Evolutionary conservation across 23 tunicate species (phyloP).

Genomic region (Ascidia mentula): DNA sequence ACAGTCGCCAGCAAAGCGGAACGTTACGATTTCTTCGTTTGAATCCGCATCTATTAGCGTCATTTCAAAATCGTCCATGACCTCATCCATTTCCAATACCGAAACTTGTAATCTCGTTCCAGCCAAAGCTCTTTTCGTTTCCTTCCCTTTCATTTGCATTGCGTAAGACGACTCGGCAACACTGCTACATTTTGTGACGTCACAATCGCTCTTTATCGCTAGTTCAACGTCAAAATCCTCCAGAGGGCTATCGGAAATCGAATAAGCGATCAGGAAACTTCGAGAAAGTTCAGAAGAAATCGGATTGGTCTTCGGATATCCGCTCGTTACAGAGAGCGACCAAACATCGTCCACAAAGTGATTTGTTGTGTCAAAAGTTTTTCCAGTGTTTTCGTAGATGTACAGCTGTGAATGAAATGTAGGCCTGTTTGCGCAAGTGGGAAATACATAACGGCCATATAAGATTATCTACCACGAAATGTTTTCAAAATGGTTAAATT

Average conservation of each 20-base stretch:
- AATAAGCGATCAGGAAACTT: neutral
- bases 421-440: too few relatives aligned
- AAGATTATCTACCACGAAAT: too few relatives aligned
- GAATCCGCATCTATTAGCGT: too few relatives aligned
- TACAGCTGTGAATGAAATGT: too few relatives aligned
- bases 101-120: neutral
- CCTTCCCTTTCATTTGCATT: neutral
- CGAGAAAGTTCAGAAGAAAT: conserved; percentile 14
- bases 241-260: too few relatives aligned
- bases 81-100: neutral
- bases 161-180: neutral
- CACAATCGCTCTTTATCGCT: conserved; percentile 25
- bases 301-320: conserved; percentile 2
- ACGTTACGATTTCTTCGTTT: too few relatives aligned
- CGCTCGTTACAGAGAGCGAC: conserved; percentile 6
- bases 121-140: too few relatives aligned
- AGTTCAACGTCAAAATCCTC: neutral
- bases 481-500: too few relatives aligned
- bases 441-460: too few relatives aligned
- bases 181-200: conserved; percentile 25
- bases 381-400: too few relatives aligned
- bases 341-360: conserved; percentile 1
- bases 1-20: too few relatives aligned
- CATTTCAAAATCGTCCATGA: neutral
- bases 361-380: neutral